Evolutionary conservation across 1,140 invertebrate genomes (phyloP).

Genomic region (Anastrepha ludens): DNA sequence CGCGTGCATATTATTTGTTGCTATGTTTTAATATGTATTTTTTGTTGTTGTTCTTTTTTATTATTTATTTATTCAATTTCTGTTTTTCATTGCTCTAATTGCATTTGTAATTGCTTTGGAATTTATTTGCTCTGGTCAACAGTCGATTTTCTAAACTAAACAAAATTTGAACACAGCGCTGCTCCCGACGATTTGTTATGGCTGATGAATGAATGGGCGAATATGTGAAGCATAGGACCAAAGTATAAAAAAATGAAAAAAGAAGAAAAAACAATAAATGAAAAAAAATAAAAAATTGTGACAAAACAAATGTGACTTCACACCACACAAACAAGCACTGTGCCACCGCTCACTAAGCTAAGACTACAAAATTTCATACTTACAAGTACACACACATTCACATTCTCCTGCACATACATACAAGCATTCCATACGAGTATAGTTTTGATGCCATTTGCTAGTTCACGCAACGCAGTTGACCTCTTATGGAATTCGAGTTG

Average conservation of each 20-base stretch:
- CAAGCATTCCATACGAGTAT: neutral
- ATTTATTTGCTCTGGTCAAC: constrained; percentile 11
- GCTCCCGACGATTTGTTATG: neutral
- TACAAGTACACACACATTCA: too few relatives aligned
- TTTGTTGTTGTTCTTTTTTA: too few relatives aligned
- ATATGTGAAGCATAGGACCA: neutral
- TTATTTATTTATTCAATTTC: neutral
- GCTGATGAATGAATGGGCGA: neutral
- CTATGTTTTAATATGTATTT: neutral
- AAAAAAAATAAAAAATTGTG: neutral
- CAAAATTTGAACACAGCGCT: neutral
- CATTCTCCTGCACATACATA: neutral
- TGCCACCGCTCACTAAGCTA: too few relatives aligned
- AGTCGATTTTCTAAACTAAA: neutral
- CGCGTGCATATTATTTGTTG: neutral
- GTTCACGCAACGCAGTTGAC: neutral
- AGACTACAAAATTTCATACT: too few relatives aligned
- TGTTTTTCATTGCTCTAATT: neutral
- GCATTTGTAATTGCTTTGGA: constrained; percentile 16
- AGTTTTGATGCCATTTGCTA: neutral
- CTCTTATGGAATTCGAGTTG: neutral
- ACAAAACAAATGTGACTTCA: too few relatives aligned
- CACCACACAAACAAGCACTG: too few relatives aligned
- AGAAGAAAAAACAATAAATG: neutral
- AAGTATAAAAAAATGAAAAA: neutral